Conservation (phyloP, 2,888 invertebrate species). For the Sminthurinus aureus region DNA sequence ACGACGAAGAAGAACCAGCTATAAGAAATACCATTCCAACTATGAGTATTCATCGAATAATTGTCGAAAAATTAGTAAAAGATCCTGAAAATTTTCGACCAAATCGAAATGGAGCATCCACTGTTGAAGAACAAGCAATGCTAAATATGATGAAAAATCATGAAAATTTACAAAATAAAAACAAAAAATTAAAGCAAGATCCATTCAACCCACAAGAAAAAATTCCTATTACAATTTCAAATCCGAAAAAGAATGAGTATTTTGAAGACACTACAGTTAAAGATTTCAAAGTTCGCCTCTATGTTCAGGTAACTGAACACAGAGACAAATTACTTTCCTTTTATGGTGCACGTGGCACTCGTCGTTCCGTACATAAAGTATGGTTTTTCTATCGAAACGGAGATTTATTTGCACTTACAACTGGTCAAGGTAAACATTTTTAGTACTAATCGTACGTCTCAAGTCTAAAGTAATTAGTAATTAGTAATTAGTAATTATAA, state of each 20-base stretch:
- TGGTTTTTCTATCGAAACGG: slow-evolving; percentile 15
- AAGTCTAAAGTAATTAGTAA: too few relatives aligned
- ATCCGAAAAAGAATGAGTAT: not conserved
- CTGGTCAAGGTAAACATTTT: not conserved
- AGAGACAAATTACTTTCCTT: not conserved
- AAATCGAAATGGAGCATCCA: not conserved
- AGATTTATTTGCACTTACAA: slow-evolving; percentile 10
- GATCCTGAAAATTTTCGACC: not conserved
- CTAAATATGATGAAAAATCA: not conserved
- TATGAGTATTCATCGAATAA: not conserved
- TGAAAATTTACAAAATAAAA: not conserved
- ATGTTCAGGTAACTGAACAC: not conserved
- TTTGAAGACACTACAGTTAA: not conserved
- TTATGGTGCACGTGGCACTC: not conserved
- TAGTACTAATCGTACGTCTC: too few relatives aligned
- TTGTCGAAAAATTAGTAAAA: not conserved
- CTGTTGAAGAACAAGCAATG: not conserved
- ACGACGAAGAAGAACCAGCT: not conserved
- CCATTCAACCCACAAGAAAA: not conserved
- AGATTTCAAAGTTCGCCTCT: not conserved
- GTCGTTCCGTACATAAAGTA: not conserved
- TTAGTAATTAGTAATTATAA: too few relatives aligned
- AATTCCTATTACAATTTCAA: not conserved
- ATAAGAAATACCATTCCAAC: not conserved
- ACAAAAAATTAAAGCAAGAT: not conserved